Evolutionary conservation across 2,113 vertebrate genomes (phyloP).

Genomic region (Phaetusa simplex): DNA sequence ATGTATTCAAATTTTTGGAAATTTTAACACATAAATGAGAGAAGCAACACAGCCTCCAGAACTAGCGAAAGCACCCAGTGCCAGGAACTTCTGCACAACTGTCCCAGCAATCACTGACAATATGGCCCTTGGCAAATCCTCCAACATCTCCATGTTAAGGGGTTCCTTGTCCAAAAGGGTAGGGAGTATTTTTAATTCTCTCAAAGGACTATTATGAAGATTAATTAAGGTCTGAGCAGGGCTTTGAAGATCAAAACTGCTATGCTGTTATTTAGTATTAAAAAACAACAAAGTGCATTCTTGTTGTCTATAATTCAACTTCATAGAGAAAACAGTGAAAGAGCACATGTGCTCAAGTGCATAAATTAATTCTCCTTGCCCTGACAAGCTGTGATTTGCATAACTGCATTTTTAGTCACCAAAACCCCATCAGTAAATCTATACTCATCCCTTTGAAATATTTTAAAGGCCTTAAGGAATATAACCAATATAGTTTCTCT

Average conservation of each 20-base stretch:
- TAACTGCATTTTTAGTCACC: constrained; percentile 22
- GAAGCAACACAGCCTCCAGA: neutral
- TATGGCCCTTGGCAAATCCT: neutral
- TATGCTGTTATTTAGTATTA: constrained; percentile 48
- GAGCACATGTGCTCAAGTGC: neutral
- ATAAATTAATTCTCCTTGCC: neutral
- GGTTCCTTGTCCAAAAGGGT: neutral
- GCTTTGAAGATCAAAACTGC: constrained; percentile 65
- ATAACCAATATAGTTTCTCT: neutral
- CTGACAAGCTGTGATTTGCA: constrained; percentile 29
- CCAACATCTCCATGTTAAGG: neutral
- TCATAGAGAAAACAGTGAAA: constrained; percentile 5
- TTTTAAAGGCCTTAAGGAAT: constrained; percentile 30
- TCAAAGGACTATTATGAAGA: constrained; percentile 40
- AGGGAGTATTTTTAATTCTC: neutral
- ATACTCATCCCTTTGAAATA: constrained; percentile 28
- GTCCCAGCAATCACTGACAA: neutral
- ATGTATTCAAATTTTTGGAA: neutral
- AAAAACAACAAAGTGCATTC: constrained; percentile 59
- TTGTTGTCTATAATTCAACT: constrained; percentile 25
- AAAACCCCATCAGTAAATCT: constrained; percentile 6
- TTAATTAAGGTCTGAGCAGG: constrained; percentile 50
- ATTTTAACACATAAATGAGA: neutral
- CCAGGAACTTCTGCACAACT: neutral
- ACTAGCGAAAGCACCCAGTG: neutral